Percentiles rank a stretch among this genome's conserved stretches.
Conservation (phyloP, 2,113 vertebrate genomes). For the Myotis yumanensis region DNA sequence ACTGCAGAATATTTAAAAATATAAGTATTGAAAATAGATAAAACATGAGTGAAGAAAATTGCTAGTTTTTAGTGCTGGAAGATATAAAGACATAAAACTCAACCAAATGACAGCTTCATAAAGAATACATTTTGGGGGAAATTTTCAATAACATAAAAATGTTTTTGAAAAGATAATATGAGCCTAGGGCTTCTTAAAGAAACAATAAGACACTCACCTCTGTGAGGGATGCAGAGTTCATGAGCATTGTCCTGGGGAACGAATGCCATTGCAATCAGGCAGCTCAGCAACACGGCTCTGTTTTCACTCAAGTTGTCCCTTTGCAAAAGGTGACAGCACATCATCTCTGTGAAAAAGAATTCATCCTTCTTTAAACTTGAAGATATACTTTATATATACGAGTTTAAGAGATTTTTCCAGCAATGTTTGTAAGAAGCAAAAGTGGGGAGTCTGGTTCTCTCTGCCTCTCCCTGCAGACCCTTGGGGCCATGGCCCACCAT, state of each 20-base stretch:
- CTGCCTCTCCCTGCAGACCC: not conserved
- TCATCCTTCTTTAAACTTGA: not conserved
- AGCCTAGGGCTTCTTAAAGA: conserved; percentile 6
- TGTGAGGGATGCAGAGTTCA: conserved; percentile 40
- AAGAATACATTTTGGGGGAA: not conserved
- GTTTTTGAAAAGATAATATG: conserved; percentile 41
- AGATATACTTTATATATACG: not conserved
- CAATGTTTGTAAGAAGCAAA: not conserved
- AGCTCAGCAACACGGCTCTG: not conserved
- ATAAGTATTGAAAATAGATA: not conserved
- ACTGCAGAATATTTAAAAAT: conserved; percentile 24
- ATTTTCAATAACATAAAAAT: conserved; percentile 38
- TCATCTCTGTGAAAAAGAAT: not conserved
- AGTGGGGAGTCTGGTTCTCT: not conserved
- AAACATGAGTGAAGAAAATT: conserved; percentile 61
- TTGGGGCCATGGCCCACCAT: not conserved
- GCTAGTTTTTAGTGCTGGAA: conserved; percentile 42
- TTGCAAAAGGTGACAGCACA: not conserved
- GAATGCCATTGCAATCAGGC: not conserved
- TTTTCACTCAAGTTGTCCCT: not conserved
- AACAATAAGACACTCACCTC: not conserved
- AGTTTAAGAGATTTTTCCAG: not conserved
- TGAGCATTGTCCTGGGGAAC: conserved; percentile 9
- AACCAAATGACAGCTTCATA: not conserved
- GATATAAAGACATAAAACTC: conserved; percentile 27